Evolutionary conservation across 2,113 vertebrate species (phyloP), one percentile per base, ranked within the genome.

Genomic region (Tricholaema leucomelas): DNA sequence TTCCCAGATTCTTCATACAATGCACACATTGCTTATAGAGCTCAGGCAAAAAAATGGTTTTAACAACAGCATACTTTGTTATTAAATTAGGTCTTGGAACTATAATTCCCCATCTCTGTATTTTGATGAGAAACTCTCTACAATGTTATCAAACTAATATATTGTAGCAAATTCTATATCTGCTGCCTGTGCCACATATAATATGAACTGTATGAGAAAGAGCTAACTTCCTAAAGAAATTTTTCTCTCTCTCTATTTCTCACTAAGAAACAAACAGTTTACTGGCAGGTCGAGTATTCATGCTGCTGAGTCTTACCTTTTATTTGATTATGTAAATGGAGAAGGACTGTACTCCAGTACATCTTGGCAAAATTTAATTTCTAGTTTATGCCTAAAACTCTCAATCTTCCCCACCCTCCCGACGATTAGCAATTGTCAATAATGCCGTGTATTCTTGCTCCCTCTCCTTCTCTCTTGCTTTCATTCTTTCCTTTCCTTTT

Each of bases 71-170:
- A 85, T 64, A 90, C 71, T 95, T 92, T 92, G 81, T 94, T 95
- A 85, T 94, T 66, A 93, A 91, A 93, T 94, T 92, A 88, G 87
- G 46, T 83, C 77, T 85, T 72, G 77, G 31, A 74, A 93, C 78
- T 40, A 44, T 92, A 91, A 95, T 82, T 91, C 85, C 71, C 73
- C 48, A 63, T 91, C 88, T 79, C 50, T 85, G 84, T 85, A 82
- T 96, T 95, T 97, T 89, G 81, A 95, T 96, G 86, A 91, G 95
- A 94, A 93, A 87, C 50, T 24, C 64, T 95, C 95, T 91, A 75
- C 92, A 92, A 48, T 94, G 95, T 95, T 96, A 96, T 96, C 91
- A 96, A 81, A 85, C 92, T 91, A 92, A 91, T 92, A 88, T 70
- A 96, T 70, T 92, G 69, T 61, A 83, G 78, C 33, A 86, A 94